These are phyloP conservation scores for Drosophila nigritarsus DNA, from an alignment of 2,888 invertebrate genomes.

Conservation along the genomic window DNA sequence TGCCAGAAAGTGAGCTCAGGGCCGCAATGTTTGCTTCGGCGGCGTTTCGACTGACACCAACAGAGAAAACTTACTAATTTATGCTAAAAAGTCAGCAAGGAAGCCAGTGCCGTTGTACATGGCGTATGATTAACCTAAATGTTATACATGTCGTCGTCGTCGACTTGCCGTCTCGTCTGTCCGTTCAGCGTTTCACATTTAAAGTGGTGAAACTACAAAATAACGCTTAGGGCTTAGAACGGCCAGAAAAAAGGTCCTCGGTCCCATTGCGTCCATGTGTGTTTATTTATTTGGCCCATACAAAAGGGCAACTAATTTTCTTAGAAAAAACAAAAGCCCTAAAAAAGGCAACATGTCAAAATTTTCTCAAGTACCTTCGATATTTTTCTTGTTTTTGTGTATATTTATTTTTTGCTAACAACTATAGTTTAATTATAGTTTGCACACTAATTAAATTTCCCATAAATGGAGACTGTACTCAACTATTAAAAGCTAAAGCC, in stretches of 20 bases:
- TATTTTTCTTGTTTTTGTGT: conserved; percentile 3
- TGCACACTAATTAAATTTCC: conserved; percentile 19
- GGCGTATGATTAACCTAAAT: conserved; percentile 79
- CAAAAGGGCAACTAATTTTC: conserved; percentile 70
- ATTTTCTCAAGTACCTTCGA: conserved; percentile 24
- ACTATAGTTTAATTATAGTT: conserved; percentile 8
- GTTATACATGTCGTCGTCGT: conserved; percentile 40
- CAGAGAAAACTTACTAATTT: conserved; percentile 73
- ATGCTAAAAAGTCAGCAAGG: conserved; percentile 66
- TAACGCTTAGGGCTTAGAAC: conserved; percentile 44
- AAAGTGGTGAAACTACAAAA: conserved; percentile 70
- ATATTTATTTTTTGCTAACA: background rate
- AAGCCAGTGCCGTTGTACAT: conserved; percentile 29
- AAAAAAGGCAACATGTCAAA: conserved; percentile 34
- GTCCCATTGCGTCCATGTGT: conserved; percentile 33
- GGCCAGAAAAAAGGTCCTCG: conserved; percentile 51
- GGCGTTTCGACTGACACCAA: conserved; percentile 5
- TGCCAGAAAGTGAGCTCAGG: conserved; percentile 37
- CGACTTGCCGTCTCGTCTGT: conserved; percentile 36
- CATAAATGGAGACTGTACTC: background rate
- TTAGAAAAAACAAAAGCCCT: conserved; percentile 37
- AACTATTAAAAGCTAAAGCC: conserved; percentile 4
- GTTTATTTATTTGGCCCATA: conserved; percentile 40
- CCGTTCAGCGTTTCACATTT: conserved; percentile 61
- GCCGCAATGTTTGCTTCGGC: conserved; percentile 26